Evolutionary conservation across 1,140 invertebrate species (phyloP).

Genomic region (Drusus annulatus): DNA sequence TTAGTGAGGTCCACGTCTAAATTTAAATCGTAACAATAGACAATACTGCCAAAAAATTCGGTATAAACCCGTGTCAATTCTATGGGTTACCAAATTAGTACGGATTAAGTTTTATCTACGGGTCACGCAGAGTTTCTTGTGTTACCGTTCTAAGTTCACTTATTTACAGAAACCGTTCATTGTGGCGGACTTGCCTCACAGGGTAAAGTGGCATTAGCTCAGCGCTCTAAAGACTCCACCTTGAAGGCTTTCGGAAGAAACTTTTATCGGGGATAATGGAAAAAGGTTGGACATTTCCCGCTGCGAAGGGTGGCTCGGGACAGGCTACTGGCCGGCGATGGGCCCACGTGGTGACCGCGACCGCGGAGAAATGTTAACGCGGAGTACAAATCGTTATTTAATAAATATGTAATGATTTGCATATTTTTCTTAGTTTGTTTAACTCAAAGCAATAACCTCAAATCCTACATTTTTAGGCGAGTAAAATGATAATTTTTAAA

Average conservation of each 20-base stretch:
- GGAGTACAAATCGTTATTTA: slow-evolving; percentile 10
- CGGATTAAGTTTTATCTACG: slow-evolving; percentile 12
- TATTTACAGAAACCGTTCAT: slow-evolving; percentile 36
- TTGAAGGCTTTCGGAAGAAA: slow-evolving; percentile 33
- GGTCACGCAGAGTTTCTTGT: background rate
- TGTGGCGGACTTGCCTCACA: background rate
- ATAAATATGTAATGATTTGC: slow-evolving; percentile 39
- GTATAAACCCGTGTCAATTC: slow-evolving; percentile 1
- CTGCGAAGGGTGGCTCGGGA: background rate
- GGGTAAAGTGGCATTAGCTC: slow-evolving; percentile 47
- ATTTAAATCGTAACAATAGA: background rate
- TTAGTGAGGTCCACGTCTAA: too few relatives aligned
- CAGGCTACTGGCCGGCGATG: background rate
- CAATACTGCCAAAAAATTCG: too few relatives aligned
- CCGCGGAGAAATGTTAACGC: slow-evolving; percentile 20
- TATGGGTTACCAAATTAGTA: slow-evolving; percentile 8
- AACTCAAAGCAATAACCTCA: too few relatives aligned
- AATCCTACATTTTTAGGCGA: too few relatives aligned
- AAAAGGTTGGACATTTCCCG: slow-evolving; percentile 45
- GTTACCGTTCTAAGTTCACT: background rate
- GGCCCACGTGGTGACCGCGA: background rate
- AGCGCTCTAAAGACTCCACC: slow-evolving; percentile 40
- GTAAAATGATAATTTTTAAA: too few relatives aligned
- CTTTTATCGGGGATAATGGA: slow-evolving; percentile 48
- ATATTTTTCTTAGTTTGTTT: background rate